phyloP scores from a whole-genome alignment of 2,888 invertebrate species.

The Petrolisthes cinctipes region DNA sequence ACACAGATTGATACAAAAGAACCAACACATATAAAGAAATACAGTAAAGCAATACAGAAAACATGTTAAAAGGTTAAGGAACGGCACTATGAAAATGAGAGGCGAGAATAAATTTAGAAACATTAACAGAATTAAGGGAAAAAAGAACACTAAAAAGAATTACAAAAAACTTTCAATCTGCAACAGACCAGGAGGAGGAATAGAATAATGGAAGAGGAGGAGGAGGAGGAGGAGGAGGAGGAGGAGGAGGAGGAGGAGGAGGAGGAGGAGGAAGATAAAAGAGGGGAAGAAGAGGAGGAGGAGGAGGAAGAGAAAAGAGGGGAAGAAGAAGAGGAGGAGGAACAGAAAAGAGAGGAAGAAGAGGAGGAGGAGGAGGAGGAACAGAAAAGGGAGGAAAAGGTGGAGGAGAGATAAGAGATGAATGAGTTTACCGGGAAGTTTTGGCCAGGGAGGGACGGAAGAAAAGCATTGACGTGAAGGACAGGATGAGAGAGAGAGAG shows the following conservation, averaged over 20 bases:
- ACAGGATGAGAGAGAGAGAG: constrained; percentile 10
- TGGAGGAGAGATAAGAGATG: not conserved
- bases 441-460: constrained; percentile 18
- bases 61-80: not conserved
- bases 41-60: too few relatives aligned
- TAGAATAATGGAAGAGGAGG: not conserved
- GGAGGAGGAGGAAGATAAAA: constrained; percentile 7
- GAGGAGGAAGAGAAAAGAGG: not conserved
- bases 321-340: not conserved
- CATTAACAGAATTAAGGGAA: not conserved
- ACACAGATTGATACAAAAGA: too few relatives aligned
- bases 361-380: not conserved
- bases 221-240: not conserved
- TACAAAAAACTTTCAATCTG: not conserved
- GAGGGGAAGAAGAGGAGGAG: not conserved
- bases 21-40: too few relatives aligned
- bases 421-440: constrained; percentile 6
- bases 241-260: constrained; percentile 15
- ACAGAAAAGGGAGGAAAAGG: not conserved
- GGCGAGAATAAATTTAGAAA: not conserved
- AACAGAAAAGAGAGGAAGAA: not conserved
- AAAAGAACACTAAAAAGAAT: not conserved
- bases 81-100: not conserved
- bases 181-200: not conserved
- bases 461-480: not conserved